Evolutionary conservation across 53 echinoderm and acorn worm genomes (phyloP).

Genomic region (Glandiceps talaboti): DNA sequence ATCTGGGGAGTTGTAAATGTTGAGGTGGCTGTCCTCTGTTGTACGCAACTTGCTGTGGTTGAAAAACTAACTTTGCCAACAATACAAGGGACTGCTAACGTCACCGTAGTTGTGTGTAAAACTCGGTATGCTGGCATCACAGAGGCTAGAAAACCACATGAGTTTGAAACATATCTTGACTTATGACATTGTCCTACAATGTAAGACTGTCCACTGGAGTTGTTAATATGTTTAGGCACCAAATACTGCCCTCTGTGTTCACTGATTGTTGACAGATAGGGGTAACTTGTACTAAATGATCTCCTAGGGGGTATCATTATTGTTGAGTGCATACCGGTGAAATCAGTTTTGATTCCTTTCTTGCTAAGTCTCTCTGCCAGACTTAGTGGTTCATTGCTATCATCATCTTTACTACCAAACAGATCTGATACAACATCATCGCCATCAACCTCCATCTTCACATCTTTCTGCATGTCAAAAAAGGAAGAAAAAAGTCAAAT

Average conservation of each 20-base stretch:
- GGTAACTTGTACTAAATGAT: not conserved
- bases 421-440: not conserved
- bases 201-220: no score
- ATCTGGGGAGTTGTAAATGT: no score
- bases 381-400: constrained; percentile 32
- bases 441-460: not conserved
- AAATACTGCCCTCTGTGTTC: not conserved
- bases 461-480: constrained; percentile 10
- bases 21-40: no score
- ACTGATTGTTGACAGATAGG: not conserved
- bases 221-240: no score
- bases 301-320: not conserved
- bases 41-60: no score
- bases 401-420: not conserved
- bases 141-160: no score
- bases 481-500: not conserved
- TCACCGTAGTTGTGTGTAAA: no score
- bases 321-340: not conserved
- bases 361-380: constrained; percentile 61
- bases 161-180: no score
- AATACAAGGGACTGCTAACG: no score
- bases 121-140: no score
- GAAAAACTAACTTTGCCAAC: no score
- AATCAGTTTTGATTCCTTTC: constrained; percentile 30
- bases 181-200: no score